Evolutionary conservation across 2,113 vertebrate species (phyloP), one percentile per base, ranked within the genome.

Genomic region (Mola mola): DNA sequence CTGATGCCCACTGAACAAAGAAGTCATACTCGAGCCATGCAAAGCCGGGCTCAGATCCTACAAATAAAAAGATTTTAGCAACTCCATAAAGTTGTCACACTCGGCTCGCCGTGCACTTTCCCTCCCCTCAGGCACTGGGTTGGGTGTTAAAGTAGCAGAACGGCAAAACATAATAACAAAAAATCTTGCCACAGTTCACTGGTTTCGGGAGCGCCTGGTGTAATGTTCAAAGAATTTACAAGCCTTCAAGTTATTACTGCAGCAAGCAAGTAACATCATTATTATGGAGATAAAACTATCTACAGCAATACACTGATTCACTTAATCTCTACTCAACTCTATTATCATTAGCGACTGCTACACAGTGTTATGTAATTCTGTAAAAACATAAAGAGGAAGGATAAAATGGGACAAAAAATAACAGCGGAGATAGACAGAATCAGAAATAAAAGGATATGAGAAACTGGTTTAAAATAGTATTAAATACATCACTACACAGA

Each of bases 81-180:
- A 48, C 53, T 73, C 56, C 12, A 37, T 38, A 41, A 65, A 75
- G 26, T 44, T 59, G 44, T 60, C 60, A 69, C 20, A 46, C 55
- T 64, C 49, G 19, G 38, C 41, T 64, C 37, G 29, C 26, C 52
- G 52, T 55, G 48, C 24, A 40, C 37, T 17, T 7, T 6, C 10
- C 16, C 33, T 10, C 1, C 21, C 52, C 40, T 16, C 13, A 31
- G 17, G 29, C n/a, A 22, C n/a, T n/a, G n/a, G 57, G 37, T 17
- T 2, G 10, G 4, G 50, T 21, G 24, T 29, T 21, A 58, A 33
- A 73, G 52, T 19, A 21, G 31, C 3, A 52, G 37, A 28, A 46
- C 8, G 12, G 12, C 31, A 33, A 33, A 33, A 3, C n/a, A n/a
- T 33, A 12, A 8, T 8, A 12, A 33, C 31, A 8, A 12, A 2